A percentile compares a stretch with the other conserved stretches of the same genome.
These are phyloP conservation scores for Sitta carolinensis DNA, from an alignment of 2,797 vertebrate genomes.

Conservation along the genomic window DNA sequence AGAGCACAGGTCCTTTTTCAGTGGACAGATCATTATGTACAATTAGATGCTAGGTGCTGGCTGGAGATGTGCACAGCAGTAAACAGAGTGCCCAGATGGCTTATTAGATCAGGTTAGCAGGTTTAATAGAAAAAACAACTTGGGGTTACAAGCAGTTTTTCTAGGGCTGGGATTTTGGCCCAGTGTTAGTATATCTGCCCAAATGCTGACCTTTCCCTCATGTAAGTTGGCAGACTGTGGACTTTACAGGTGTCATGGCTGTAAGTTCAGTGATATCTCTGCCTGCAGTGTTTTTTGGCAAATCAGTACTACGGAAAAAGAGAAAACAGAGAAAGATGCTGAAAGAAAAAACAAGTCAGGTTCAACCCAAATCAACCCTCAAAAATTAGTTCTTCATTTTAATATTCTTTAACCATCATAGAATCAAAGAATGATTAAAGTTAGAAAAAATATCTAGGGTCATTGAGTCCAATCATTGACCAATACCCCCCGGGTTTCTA, in stretches of 20 bases:
- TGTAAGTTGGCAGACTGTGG: not conserved
- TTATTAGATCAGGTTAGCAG: not conserved
- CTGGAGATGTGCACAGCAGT: not conserved
- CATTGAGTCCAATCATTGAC: not conserved
- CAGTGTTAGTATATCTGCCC: not conserved
- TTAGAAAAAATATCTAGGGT: not conserved
- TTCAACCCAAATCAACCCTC: not conserved
- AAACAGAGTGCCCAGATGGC: not conserved
- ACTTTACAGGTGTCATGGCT: not conserved
- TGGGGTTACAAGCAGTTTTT: not conserved
- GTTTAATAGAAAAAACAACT: not conserved
- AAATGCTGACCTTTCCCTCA: not conserved
- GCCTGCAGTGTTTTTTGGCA: not conserved
- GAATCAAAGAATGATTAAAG: not conserved
- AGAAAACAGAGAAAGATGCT: not conserved
- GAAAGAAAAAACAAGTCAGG: not conserved
- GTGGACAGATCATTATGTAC: not conserved
- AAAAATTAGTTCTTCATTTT: not conserved
- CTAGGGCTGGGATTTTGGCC: not conserved
- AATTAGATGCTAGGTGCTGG: not conserved
- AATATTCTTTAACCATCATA: not conserved
- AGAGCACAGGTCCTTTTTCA: not conserved
- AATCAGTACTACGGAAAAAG: not conserved
- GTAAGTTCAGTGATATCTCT: not conserved
- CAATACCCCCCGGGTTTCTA: not conserved